Evolutionary conservation across 2,888 invertebrate genomes (phyloP), one percentile per base, ranked within the genome.

Genomic region (Ferrisia virgata): DNA sequence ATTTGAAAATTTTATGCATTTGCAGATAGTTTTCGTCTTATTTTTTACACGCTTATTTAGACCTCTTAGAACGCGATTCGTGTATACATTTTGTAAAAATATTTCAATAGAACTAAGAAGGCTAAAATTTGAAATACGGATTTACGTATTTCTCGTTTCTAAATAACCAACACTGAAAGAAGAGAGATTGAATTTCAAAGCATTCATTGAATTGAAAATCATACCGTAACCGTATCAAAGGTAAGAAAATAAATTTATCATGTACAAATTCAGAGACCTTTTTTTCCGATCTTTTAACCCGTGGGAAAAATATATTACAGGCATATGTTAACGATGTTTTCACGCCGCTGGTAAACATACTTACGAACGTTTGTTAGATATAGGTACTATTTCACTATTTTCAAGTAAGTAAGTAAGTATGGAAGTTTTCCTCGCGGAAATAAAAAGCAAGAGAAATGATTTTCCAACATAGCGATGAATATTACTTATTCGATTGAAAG

Each of bases 301-400:
- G 58, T 64, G 58, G 58, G 58, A 64, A 64, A 64, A 64, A 64
- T 64, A 64, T 22, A 64, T 64, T 64, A 64, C 58, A 13, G 25
- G 58, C 58, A 64, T 64, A 64, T 64, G 58, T 64, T 64, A 64
- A 64, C 25, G 58, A 64, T 64, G 58, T 64, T 64, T 64, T 64
- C 25, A 28, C 28, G 58, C 58, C 58, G 58, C 58, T n/a, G 28
- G 58, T 64, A 64, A 64, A 64, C 25, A 64, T 28, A 28, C 25
- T 28, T 28, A 28, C 58, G 28, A 64, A 64, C 25, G 28, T 64
- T 28, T 28, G 58, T 64, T 64, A 64, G 11, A 64, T 64, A 25
- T 64, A 64, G 11, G 25, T 64, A 25, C 58, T 64, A 64, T 64
- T 64, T 28, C 58, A 64, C 22, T 64, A 64, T 18, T 53, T 53